Evolutionary conservation across 2,113 vertebrate species (phyloP), one percentile per base, ranked within the genome.

Genomic region (Festucalex cinctus): DNA sequence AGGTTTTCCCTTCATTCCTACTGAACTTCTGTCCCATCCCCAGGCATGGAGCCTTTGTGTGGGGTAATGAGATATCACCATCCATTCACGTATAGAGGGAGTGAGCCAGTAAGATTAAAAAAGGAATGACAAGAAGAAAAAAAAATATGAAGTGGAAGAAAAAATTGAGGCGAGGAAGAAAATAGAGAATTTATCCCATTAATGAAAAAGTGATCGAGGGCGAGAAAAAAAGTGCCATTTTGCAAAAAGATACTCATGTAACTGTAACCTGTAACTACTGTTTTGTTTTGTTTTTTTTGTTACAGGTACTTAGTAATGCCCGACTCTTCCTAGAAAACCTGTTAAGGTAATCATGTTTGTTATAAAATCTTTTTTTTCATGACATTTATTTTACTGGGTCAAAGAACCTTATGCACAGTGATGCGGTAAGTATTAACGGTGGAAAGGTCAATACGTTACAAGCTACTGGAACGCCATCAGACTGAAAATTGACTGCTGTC

Each of bases 281-380:
- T 63, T 17, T n/a, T n/a, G n/a, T n/a, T n/a, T n/a, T n/a, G n/a
- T n/a, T n/a, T 28, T 70, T 69, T 88, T 41, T 81, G 16, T 86
- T 78, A 0, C 87, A 97, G 95, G 87, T 95, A 69, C 85, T 97
- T 90, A 93, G 93, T 88, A 97, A 97, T 19, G 91, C 95, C 3
- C 92, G 95, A 39, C 91, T 97, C 67, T 96, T 97, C 88, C 84
- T 97, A 71, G 95, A 97, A 85, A 97, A 97, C 81, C 88, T 97
- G 36, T 91, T 97, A 80, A 94, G 91, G 95, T 97, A 83, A 93
- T 94, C 88, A 63, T 9, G 3, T 26, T 60, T 39, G 51, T 9
- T 9, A 16, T 24, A 10, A 46, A 48, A 61, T 8, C 28, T 13
- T 65, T 9, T 57, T 62, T 10, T 69, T 43, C 39, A 65, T 62